Evolutionary conservation across 1,140 invertebrate genomes (phyloP).

Genomic region (Pseudoatta argentina): DNA sequence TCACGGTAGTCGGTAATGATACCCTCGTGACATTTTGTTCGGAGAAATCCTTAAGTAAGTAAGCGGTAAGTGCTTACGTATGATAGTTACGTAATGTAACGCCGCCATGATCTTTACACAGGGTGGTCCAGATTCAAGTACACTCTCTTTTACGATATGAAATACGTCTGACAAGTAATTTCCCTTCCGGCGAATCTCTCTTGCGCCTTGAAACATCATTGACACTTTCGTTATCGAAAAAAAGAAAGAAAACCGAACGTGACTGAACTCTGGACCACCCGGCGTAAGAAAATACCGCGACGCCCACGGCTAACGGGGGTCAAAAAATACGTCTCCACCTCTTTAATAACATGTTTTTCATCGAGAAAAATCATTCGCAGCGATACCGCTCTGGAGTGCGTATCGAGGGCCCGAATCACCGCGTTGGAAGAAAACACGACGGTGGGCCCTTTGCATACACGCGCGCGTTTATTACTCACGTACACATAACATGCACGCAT

Average conservation of each 20-base stretch:
- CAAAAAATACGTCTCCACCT: neutral
- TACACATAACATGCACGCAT: constrained; percentile 3
- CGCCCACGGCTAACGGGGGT: constrained; percentile 1
- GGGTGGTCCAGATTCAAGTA: constrained; percentile 19
- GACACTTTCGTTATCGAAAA: constrained; percentile 19
- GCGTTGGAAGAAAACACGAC: neutral
- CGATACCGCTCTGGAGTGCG: constrained; percentile 30
- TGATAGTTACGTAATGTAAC: neutral
- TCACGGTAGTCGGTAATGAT: constrained; percentile 28
- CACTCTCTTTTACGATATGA: neutral
- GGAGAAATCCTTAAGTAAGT: constrained; percentile 17
- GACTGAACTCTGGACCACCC: neutral
- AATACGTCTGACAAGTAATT: neutral
- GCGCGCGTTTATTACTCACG: constrained; percentile 42
- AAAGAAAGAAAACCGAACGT: neutral
- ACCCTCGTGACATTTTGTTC: constrained; percentile 46
- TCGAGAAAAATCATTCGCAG: constrained; percentile 48
- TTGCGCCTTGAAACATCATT: neutral
- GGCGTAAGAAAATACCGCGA: neutral
- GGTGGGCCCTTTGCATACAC: constrained; percentile 47
- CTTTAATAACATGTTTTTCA: constrained; percentile 56
- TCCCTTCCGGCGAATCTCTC: constrained; percentile 11
- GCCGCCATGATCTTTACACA: neutral
- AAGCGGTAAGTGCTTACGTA: neutral
- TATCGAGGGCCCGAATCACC: constrained; percentile 34